Evolutionary conservation across 2,113 vertebrate species (phyloP), one percentile per base, ranked within the genome.

Genomic region (Meleagris gallopavo): DNA sequence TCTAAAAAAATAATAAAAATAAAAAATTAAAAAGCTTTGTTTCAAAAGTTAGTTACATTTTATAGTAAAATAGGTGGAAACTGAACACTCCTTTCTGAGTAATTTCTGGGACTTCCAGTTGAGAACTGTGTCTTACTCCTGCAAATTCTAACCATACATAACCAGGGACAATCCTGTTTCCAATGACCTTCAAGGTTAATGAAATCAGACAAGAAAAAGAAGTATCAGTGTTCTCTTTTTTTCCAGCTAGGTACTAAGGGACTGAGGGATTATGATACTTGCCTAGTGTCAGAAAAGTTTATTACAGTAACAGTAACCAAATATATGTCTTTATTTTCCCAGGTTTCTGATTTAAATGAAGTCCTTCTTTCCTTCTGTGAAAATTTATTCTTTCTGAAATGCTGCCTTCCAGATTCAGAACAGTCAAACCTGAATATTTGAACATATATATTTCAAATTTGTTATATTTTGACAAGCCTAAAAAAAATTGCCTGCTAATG

Each of bases 191-290:
- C 43, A 83, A 66, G 50, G 25, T 72, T 91, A 73, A 93, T 62
- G 89, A 89, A 78, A 72, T 65, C 74, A 84, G 87, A 87, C 43
- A 89, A 67, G 41, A 91, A 96, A 96, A 93, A 88, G 61, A 96
- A 95, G 60, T 80, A 71, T 14, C 57, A 85, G 40, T 83, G 70
- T 83, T 96, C 69, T 69, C 2, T 2, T 27, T 88, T 89, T 90
- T 93, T 88, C 76, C 83, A 90, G 52, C 54, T 88, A 80, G 46
- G 64, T 61, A 81, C 76, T 83, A 34, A 71, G 34, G 72, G 46
- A 60, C 34, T 77, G 69, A 83, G 64, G 52, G 85, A 91, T 95
- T 80, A 85, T 55, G 65, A 74, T 40, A 38, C 50, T 70, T 93
- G 69, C 73, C 46, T 80, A 86, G 57, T 46, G 69, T 83, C 83